These are phyloP conservation scores for Phaedon cochleariae DNA, from an alignment of 2,888 invertebrate genomes.

Conservation along the genomic window DNA sequence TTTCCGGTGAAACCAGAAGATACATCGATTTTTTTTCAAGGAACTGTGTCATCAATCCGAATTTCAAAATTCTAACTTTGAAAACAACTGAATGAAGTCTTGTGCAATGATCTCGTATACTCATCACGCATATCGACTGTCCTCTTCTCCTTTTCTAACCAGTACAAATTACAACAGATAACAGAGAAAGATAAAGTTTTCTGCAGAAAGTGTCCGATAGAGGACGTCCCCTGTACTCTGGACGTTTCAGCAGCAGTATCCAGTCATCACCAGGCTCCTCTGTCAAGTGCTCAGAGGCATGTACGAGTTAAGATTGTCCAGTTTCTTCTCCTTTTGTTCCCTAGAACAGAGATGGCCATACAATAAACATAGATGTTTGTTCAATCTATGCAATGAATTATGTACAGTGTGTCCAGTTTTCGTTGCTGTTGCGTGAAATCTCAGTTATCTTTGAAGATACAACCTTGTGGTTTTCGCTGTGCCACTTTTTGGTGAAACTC, in stretches of 20 bases:
- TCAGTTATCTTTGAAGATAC: no score
- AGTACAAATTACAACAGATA: conserved; percentile 59
- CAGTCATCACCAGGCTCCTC: conserved; percentile 65
- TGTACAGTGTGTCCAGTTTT: no score
- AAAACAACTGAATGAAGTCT: no score
- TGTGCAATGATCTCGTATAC: conserved; percentile 56
- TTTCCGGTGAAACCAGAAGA: no score
- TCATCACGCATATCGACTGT: conserved; percentile 58
- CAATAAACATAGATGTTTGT: no score
- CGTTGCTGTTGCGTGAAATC: no score
- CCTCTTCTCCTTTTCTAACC: conserved; percentile 56
- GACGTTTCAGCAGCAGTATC: conserved; percentile 57
- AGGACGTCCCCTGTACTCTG: conserved; percentile 37
- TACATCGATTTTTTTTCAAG: no score
- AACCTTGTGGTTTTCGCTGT: no score
- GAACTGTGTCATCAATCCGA: no score
- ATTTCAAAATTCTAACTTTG: no score
- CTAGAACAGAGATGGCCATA: conserved; percentile 47
- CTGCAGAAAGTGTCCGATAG: conserved; percentile 42
- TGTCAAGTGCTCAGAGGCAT: conserved; percentile 77
- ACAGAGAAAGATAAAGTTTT: conserved; percentile 55
- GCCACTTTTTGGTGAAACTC: no score
- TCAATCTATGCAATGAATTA: conserved; percentile 17
- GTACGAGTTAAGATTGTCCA: conserved; percentile 85
- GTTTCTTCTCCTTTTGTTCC: conserved; percentile 87